Conservation (phyloP, 30 jellyfish, hydroid and myxozoan species). For the Cassiopea andromeda region DNA sequence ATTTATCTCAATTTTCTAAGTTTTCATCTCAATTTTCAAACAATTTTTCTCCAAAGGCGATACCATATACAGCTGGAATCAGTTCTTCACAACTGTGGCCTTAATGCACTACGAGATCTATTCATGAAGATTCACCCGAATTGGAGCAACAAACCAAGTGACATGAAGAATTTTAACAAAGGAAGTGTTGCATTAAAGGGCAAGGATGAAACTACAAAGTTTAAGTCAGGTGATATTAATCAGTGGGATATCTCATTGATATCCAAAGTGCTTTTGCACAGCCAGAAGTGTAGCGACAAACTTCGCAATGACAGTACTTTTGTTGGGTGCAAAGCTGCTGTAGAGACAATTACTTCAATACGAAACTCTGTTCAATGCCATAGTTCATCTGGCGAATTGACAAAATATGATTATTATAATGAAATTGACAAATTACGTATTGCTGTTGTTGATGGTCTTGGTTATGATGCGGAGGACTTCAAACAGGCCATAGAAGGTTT, state of each 20-base stretch:
- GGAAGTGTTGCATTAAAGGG: background rate
- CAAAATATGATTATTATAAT: background rate
- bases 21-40: background rate
- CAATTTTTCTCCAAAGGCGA: background rate
- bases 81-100: background rate
- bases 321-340: constrained; percentile 3
- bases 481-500: constrained; percentile 14
- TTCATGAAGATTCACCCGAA: background rate
- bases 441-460: constrained; percentile 1
- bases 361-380: constrained; percentile 8
- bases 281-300: background rate
- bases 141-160: background rate
- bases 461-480: background rate
- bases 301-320: background rate
- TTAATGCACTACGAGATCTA: background rate
- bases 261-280: background rate
- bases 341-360: background rate
- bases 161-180: background rate
- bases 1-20: too few species aligned
- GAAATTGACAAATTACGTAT: background rate
- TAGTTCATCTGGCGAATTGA: background rate
- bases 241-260: background rate
- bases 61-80: background rate
- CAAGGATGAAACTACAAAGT: background rate
- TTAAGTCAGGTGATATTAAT: background rate